These are phyloP conservation scores for Remorina albescens DNA, from an alignment of 2,797 vertebrate genomes.

Conservation along the genomic window DNA sequence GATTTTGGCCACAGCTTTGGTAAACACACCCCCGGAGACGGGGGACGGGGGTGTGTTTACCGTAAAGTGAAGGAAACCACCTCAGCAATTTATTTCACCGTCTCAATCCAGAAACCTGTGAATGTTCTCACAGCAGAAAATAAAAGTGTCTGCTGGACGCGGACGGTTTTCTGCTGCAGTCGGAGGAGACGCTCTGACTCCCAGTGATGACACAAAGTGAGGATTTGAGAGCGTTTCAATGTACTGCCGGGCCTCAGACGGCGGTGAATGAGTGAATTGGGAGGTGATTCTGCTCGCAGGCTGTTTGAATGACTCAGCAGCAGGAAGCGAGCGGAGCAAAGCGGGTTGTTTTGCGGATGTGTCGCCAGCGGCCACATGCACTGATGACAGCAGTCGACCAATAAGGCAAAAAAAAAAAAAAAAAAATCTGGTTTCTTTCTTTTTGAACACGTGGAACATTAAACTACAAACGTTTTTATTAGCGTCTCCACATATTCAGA, in stretches of 20 bases:
- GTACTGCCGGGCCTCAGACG: not conserved
- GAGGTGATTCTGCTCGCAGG: not conserved
- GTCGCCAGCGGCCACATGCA: not conserved
- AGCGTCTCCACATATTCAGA: no score
- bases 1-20: not conserved
- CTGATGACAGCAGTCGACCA: not conserved
- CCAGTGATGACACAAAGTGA: not conserved
- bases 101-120: not conserved
- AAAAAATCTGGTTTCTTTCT: no score
- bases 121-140: not conserved
- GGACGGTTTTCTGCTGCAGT: no score
- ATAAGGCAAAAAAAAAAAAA: no score
- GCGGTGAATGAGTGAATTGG: not conserved
- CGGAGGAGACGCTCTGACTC: no score
- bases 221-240: not conserved
- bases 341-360: not conserved
- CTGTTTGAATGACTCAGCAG: not conserved
- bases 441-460: no score
- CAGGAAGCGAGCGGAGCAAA: not conserved
- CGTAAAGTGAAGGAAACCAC: no score
- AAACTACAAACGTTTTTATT: no score
- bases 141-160: not conserved
- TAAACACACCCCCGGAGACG: no score
- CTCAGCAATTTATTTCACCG: not conserved
- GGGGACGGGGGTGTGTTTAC: no score